Conservation (phyloP, 2,797 vertebrate species). For the Phaenicophaeus curvirostris region DNA sequence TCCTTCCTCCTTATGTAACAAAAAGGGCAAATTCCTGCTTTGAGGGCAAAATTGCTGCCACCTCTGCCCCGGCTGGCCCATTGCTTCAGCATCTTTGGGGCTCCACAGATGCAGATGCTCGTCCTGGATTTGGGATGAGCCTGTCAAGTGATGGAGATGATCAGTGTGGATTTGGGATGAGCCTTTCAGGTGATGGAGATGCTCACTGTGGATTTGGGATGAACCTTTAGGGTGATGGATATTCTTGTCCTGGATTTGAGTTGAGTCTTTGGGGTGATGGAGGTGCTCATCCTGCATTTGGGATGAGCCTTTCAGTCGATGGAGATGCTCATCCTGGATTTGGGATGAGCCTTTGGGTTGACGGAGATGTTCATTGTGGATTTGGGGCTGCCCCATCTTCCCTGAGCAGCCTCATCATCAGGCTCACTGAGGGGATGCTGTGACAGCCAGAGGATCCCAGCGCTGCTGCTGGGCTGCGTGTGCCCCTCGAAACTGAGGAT, state of each 20-base stretch:
- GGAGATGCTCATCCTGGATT: neutral
- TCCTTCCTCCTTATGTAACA: neutral
- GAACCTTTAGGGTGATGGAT: neutral
- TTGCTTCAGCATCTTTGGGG: rapidly evolving
- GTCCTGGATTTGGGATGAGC: neutral
- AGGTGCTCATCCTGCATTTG: neutral
- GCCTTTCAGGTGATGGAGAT: neutral
- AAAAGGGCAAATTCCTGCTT: constrained; percentile 6
- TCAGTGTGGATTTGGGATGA: neutral
- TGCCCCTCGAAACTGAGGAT: neutral
- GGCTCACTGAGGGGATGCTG: neutral
- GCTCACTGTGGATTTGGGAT: neutral
- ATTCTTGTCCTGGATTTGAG: too few species aligned
- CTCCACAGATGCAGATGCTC: rapidly evolving
- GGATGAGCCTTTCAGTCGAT: neutral
- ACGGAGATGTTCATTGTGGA: too few species aligned
- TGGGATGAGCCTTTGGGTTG: neutral
- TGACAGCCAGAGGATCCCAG: rapidly evolving
- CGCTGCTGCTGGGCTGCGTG: neutral
- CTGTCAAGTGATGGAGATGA: neutral
- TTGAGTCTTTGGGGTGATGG: neutral
- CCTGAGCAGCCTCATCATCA: rapidly evolving
- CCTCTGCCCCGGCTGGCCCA: neutral
- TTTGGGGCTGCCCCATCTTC: neutral
- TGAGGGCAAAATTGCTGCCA: neutral